phyloP scores from a whole-genome alignment of 1,140 invertebrate species.

The Hyles vespertilio region DNA sequence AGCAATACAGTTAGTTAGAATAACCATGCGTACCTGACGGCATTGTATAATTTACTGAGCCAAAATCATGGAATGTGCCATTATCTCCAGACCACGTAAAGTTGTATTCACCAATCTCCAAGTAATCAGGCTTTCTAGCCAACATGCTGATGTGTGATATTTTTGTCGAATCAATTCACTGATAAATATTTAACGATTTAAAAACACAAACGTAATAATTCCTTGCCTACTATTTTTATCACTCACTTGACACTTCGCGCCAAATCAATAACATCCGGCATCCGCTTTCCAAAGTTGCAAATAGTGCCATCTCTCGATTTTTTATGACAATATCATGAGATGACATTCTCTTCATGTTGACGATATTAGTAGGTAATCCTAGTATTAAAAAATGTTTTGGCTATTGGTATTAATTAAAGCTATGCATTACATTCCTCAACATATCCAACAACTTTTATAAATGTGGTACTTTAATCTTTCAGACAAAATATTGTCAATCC shows the following conservation, averaged over 20 bases:
- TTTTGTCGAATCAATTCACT: slow-evolving; percentile 3
- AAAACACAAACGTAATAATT: neutral
- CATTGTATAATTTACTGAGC: slow-evolving; percentile 65
- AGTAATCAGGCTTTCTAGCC: slow-evolving; percentile 48
- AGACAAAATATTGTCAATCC: too few relatives aligned
- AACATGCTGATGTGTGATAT: slow-evolving; percentile 52
- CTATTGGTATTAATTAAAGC: too few relatives aligned
- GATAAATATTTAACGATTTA: neutral
- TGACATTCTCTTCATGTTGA: too few relatives aligned
- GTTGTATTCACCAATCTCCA: slow-evolving; percentile 66
- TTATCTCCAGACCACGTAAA: slow-evolving; percentile 70
- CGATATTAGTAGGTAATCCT: too few relatives aligned
- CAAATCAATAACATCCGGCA: slow-evolving; percentile 57
- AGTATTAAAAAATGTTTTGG: too few relatives aligned
- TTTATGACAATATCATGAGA: neutral
- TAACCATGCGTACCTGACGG: slow-evolving; percentile 47
- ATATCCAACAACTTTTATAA: too few relatives aligned
- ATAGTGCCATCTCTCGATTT: neutral
- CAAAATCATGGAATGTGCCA: slow-evolving; percentile 61
- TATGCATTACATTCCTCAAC: too few relatives aligned
- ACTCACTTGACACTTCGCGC: slow-evolving; percentile 33
- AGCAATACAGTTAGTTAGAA: slow-evolving; percentile 5
- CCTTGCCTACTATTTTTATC: neutral
- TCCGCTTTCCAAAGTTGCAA: neutral
- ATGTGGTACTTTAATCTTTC: too few relatives aligned